Percentiles rank a stretch among this genome's conserved stretches.
phyloP scores from a whole-genome alignment of 2,888 invertebrate species.

The Lobophora halterata region DNA sequence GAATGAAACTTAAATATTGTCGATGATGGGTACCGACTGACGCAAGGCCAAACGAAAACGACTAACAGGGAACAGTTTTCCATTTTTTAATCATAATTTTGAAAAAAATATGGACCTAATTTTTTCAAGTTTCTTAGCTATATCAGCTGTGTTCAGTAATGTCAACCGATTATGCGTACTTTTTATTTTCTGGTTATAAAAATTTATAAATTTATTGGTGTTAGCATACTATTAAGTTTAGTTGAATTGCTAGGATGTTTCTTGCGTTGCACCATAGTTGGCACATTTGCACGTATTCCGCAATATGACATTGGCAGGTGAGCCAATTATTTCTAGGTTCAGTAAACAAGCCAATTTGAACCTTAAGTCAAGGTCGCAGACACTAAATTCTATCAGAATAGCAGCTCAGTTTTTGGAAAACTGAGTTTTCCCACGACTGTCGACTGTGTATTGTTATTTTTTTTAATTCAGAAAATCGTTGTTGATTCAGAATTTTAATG shows the following conservation, averaged over 20 bases:
- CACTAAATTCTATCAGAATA: conserved; percentile 1
- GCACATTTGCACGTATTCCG: conserved; percentile 35
- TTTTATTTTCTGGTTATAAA: no score
- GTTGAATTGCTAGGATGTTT: conserved; percentile 21
- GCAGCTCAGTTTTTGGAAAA: conserved; percentile 3
- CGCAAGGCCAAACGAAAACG: no score
- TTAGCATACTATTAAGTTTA: conserved; percentile 6
- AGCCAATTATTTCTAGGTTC: conserved; percentile 27
- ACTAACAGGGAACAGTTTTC: no score
- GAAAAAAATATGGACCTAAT: no score
- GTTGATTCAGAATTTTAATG: conserved; percentile 4
- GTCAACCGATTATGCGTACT: no score
- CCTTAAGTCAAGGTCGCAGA: conserved; percentile 14
- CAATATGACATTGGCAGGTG: conserved; percentile 45
- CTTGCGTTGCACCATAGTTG: conserved; percentile 38
- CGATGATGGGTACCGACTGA: no score
- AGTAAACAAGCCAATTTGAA: conserved; percentile 16
- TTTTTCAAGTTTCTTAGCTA: no score
- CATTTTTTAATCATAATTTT: no score
- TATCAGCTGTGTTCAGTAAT: no score
- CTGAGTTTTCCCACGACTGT: conserved; percentile 10
- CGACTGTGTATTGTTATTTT: conserved; percentile 4
- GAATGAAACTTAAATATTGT: no score
- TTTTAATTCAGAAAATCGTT: no score
- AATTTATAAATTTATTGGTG: neutral